Evolutionary conservation across 2,888 invertebrate species (phyloP).

Genomic region (Oscheius myriophilus): DNA sequence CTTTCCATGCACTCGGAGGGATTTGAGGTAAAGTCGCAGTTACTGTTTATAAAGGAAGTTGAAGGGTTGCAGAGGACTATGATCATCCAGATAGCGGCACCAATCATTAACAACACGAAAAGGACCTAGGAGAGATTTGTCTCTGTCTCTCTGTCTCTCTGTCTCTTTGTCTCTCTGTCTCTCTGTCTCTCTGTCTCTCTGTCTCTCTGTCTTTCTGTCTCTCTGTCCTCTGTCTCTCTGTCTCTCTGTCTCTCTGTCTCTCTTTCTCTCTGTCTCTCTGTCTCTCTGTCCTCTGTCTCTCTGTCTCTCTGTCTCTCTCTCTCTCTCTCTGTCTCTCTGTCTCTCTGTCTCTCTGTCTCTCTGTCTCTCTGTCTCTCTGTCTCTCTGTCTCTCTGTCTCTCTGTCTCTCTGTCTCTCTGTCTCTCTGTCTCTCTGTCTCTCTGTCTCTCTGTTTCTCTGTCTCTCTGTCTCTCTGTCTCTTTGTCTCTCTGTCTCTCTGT

Average conservation of each 20-base stretch:
- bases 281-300: not conserved
- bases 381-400: not conserved
- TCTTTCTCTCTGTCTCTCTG: not conserved
- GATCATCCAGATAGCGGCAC: conserved; percentile 16
- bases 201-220: not conserved
- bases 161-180: not conserved
- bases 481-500: not conserved
- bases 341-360: not conserved
- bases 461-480: not conserved
- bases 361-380: not conserved
- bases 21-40: not conserved
- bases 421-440: not conserved
- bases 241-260: not conserved
- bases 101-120: conserved; percentile 10
- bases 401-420: not conserved
- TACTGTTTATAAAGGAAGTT: not conserved
- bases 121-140: not conserved
- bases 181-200: not conserved
- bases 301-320: not conserved
- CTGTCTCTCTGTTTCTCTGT: not conserved
- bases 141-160: not conserved
- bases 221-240: too few species aligned
- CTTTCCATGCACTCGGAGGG: not conserved
- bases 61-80: not conserved
- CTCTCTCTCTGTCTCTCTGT: too few species aligned